These are phyloP conservation scores for Dryobotodes eremita DNA, from an alignment of 2,888 invertebrate genomes.

Conservation along the genomic window DNA sequence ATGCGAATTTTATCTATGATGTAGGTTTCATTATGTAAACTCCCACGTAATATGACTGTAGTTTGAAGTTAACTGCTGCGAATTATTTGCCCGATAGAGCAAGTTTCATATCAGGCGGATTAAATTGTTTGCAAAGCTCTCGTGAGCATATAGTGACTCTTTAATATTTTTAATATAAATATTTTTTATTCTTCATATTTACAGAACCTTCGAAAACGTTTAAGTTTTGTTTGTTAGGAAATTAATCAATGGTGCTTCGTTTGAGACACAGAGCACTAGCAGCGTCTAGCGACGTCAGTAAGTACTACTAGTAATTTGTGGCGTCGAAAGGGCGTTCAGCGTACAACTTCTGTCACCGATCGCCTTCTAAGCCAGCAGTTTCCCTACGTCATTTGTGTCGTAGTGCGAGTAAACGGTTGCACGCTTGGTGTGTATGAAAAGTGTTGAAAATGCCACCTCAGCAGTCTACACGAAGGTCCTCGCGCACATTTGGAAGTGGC, in stretches of 20 bases:
- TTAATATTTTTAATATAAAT: constrained; percentile 36
- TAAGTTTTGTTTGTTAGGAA: neutral
- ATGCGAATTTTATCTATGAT: constrained; percentile 10
- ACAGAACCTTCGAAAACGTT: neutral
- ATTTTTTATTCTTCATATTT: constrained; percentile 21
- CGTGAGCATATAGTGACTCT: constrained; percentile 15
- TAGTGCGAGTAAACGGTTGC: neutral
- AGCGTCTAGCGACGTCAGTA: neutral
- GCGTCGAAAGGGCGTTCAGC: neutral
- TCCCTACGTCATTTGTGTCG: neutral
- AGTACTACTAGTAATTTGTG: neutral
- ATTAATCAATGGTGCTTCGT: neutral
- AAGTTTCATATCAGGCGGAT: constrained; percentile 44
- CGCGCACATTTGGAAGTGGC: no score
- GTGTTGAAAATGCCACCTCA: neutral
- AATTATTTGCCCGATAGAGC: constrained; percentile 34
- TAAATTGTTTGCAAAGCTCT: constrained; percentile 50
- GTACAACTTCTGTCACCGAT: no score
- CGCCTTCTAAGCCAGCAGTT: neutral
- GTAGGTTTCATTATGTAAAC: constrained; percentile 2
- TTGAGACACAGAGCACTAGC: neutral
- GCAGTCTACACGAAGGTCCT: no score
- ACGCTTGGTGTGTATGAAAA: no score
- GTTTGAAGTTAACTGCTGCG: constrained; percentile 7
- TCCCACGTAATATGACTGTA: constrained; percentile 12